These are phyloP conservation scores for Dinocampus coccinellae DNA, from an alignment of 2,888 invertebrate genomes.

Conservation along the genomic window DNA sequence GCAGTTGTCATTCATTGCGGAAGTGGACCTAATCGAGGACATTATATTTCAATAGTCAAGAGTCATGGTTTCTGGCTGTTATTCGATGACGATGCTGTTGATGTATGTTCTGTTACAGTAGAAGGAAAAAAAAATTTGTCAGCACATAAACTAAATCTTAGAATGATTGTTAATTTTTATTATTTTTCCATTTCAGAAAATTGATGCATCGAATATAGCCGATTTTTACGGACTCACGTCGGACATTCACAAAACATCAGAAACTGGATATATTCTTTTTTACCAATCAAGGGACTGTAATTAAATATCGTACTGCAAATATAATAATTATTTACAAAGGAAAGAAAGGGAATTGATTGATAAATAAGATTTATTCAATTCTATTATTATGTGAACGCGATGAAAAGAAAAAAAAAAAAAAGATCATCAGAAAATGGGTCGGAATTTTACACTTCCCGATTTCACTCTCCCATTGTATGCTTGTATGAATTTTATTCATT, in stretches of 20 bases:
- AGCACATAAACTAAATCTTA: conserved; percentile 14
- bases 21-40: conserved; percentile 98
- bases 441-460: not conserved
- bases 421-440: not conserved
- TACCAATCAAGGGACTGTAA: conserved; percentile 93
- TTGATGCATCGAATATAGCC: conserved; percentile 98
- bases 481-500: conserved; percentile 25
- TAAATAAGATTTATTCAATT: conserved; percentile 46
- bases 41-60: conserved; percentile 99
- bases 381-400: conserved; percentile 49
- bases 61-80: conserved; percentile 99
- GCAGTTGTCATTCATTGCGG: conserved; percentile 99
- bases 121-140: conserved; percentile 10
- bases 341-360: not conserved
- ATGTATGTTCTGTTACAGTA: conserved; percentile 82
- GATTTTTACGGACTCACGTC: conserved; percentile 99
- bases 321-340: not conserved
- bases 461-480: conserved; percentile 1
- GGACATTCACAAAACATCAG: conserved; percentile 98
- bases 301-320: conserved; percentile 48
- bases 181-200: conserved; percentile 84
- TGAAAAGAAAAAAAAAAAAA: conserved; percentile 13
- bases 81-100: conserved; percentile 99
- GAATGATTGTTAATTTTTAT: conserved; percentile 30
- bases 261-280: conserved; percentile 99